Conservation (phyloP, 2,797 vertebrate genomes). For the Bovichtus diacanthus region DNA sequence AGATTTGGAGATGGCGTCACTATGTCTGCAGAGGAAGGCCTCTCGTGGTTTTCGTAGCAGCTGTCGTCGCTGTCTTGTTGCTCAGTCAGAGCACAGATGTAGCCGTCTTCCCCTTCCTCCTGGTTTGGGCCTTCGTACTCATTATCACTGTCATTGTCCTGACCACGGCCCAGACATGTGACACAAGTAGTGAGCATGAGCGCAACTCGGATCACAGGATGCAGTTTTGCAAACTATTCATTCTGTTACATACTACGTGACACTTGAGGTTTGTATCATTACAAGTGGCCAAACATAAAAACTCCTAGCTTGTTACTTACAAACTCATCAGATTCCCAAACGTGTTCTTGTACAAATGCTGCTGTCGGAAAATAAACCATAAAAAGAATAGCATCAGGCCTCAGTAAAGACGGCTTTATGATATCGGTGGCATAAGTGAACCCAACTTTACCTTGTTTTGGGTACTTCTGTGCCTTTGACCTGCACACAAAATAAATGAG, state of each 20-base stretch:
- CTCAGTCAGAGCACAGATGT: background rate
- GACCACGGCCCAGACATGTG: slow-evolving; percentile 1
- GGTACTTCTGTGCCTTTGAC: background rate
- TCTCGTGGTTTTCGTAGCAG: background rate
- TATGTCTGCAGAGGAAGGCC: background rate
- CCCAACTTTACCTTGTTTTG: slow-evolving; percentile 40
- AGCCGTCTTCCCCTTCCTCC: background rate
- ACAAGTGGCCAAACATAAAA: background rate
- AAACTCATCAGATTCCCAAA: slow-evolving; percentile 43
- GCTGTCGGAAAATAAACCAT: slow-evolving; percentile 16
- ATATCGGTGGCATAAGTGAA: background rate
- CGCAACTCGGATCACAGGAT: background rate
- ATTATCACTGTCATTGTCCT: slow-evolving; percentile 42
- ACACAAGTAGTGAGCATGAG: background rate
- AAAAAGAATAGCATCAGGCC: background rate
- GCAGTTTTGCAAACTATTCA: background rate
- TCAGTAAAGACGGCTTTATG: background rate
- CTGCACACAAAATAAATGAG: slow-evolving; percentile 18
- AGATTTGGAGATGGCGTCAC: background rate
- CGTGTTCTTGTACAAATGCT: slow-evolving; percentile 35
- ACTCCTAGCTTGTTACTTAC: slow-evolving; percentile 46
- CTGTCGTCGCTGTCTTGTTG: background rate
- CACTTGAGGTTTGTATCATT: background rate
- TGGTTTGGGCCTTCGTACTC: slow-evolving; percentile 2
- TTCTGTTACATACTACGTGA: background rate